Evolutionary conservation across 1,140 invertebrate species (phyloP).

Genomic region (Atta colombica): DNA sequence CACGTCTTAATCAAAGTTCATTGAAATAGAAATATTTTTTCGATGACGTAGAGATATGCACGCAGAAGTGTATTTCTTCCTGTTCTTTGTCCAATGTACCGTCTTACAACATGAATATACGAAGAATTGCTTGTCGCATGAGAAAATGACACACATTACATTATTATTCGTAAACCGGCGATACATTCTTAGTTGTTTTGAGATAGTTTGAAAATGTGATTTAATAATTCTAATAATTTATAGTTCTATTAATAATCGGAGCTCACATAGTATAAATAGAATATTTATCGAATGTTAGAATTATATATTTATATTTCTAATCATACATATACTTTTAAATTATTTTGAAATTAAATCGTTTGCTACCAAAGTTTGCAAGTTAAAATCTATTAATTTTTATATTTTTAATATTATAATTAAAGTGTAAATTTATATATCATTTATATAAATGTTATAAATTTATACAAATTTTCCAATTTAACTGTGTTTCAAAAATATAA

Average conservation of each 20-base stretch:
- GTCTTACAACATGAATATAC: background rate
- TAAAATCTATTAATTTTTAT: background rate
- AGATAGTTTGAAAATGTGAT: background rate
- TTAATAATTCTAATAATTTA: background rate
- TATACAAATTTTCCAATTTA: background rate
- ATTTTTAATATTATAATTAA: background rate
- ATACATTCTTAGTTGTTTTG: background rate
- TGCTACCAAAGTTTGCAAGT: background rate
- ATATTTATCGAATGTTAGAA: background rate
- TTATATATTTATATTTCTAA: background rate
- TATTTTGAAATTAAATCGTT: background rate
- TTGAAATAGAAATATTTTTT: constrained; percentile 14
- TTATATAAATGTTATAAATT: no score
- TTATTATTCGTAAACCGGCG: background rate
- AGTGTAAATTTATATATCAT: background rate
- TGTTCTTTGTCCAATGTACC: background rate
- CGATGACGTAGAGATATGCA: background rate
- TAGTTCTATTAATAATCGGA: background rate
- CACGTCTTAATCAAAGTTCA: background rate
- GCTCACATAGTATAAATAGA: no score
- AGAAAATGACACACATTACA: background rate
- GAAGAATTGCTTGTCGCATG: background rate
- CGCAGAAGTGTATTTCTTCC: background rate
- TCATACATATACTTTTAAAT: background rate
- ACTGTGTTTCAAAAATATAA: background rate